phyloP scores from a whole-genome alignment of 2,797 vertebrate species.

The Enteromius viviparus region DNA sequence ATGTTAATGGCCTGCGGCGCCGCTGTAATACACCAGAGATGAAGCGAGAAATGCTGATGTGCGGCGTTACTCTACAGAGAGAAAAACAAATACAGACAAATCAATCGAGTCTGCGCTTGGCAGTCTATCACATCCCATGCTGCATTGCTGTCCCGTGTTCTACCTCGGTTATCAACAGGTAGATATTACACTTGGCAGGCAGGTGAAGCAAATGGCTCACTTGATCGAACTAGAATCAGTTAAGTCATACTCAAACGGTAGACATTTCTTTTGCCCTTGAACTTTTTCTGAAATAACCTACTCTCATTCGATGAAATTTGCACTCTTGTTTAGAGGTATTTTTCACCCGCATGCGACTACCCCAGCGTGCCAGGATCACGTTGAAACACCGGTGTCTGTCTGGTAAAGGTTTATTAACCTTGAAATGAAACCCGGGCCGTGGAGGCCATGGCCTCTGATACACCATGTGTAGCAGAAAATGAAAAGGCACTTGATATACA shows the following conservation, averaged over 20 bases:
- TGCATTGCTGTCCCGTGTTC: not conserved
- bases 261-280: not conserved
- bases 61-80: constrained; percentile 52
- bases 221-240: constrained; percentile 21
- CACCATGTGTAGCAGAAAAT: constrained; percentile 62
- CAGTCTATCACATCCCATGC: not conserved
- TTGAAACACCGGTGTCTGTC: constrained; percentile 61
- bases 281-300: not conserved
- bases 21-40: constrained; percentile 64
- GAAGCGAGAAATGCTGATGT: constrained; percentile 61
- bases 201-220: constrained; percentile 13
- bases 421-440: constrained; percentile 66
- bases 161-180: constrained; percentile 13
- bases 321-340: constrained; percentile 52
- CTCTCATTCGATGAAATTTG: constrained; percentile 28
- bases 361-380: constrained; percentile 45
- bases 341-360: constrained; percentile 47
- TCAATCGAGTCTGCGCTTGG: constrained; percentile 30
- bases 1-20: constrained; percentile 68
- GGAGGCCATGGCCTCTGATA: constrained; percentile 49
- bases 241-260: not conserved
- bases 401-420: constrained; percentile 71
- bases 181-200: constrained; percentile 9
- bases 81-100: constrained; percentile 63
- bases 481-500: constrained; percentile 66